phyloP scores from a whole-genome alignment of 2,888 invertebrate genomes.

The Pasiphila rectangulata region DNA sequence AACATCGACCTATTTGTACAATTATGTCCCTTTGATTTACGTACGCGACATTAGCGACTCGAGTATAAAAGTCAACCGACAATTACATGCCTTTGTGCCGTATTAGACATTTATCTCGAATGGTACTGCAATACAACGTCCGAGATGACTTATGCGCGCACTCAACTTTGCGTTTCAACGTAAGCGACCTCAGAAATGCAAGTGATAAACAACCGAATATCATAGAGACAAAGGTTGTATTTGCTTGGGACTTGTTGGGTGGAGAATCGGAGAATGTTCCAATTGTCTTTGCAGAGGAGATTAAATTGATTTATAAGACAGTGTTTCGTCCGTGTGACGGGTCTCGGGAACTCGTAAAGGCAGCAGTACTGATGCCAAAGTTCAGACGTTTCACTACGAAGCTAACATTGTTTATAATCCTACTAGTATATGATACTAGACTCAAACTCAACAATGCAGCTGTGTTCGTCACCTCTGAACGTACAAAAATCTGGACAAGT shows the following conservation, averaged over 20 bases:
- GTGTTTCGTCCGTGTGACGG: conserved; percentile 61
- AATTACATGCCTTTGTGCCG: conserved; percentile 64
- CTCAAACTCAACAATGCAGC: not conserved
- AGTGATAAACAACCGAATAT: conserved; percentile 29
- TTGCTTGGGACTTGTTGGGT: conserved; percentile 15
- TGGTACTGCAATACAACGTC: conserved; percentile 48
- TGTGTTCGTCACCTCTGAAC: not conserved
- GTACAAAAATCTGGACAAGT: too few relatives aligned
- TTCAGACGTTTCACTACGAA: conserved; percentile 5
- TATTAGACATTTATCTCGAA: conserved; percentile 61
- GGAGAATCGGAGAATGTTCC: conserved; percentile 41
- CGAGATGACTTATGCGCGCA: conserved; percentile 61
- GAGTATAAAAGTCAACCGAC: conserved; percentile 62
- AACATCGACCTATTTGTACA: conserved; percentile 51
- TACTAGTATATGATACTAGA: not conserved
- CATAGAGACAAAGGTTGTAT: conserved; percentile 14
- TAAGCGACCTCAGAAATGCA: conserved; percentile 29
- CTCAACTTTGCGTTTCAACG: conserved; percentile 40
- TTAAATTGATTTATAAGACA: conserved; percentile 75
- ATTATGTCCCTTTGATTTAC: conserved; percentile 59
- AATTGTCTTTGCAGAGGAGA: conserved; percentile 69
- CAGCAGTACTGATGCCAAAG: conserved; percentile 20
- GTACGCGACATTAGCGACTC: conserved; percentile 43
- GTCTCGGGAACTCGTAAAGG: conserved; percentile 63
- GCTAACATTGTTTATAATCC: not conserved